phyloP scores from a whole-genome alignment of 2,797 vertebrate genomes.

The Phylloscopus collybita region DNA sequence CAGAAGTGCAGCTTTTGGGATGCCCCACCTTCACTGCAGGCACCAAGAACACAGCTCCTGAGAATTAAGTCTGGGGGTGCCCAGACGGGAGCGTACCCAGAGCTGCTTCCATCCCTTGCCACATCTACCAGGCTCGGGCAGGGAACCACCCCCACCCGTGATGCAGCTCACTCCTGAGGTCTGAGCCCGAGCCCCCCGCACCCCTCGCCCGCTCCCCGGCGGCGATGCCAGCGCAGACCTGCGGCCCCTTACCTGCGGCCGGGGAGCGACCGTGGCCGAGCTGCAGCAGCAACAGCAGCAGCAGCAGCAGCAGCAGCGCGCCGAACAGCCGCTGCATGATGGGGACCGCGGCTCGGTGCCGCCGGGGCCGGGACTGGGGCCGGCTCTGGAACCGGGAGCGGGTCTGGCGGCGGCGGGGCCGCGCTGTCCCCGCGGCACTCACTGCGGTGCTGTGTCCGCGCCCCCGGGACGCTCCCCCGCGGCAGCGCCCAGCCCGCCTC shows the following conservation, averaged over 20 bases:
- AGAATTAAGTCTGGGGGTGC: not conserved
- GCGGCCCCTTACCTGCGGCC: conserved; percentile 40
- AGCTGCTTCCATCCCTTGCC: not conserved
- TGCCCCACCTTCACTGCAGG: not conserved
- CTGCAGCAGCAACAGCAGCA: not conserved
- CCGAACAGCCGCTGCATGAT: not conserved
- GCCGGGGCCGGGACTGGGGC: not conserved
- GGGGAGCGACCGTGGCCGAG: not conserved
- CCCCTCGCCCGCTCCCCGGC: not conserved
- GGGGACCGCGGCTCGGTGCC: not conserved
- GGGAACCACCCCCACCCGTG: not conserved
- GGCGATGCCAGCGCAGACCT: not conserved
- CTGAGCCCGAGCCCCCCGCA: not conserved
- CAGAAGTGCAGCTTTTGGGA: not conserved
- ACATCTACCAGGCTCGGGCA: not conserved
- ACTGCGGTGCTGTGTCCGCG: not conserved
- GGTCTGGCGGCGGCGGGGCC: not conserved
- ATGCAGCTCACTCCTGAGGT: not conserved
- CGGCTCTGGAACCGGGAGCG: not conserved
- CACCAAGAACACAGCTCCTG: not conserved
- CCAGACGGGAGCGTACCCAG: not conserved
- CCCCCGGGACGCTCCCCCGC: conserved; percentile 14
- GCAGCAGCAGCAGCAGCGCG: not conserved
- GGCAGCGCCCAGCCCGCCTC: conserved; percentile 1
- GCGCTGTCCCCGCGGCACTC: not conserved